Conservation (phyloP, 2,888 invertebrate genomes). For the Temnothorax ravouxi region DNA sequence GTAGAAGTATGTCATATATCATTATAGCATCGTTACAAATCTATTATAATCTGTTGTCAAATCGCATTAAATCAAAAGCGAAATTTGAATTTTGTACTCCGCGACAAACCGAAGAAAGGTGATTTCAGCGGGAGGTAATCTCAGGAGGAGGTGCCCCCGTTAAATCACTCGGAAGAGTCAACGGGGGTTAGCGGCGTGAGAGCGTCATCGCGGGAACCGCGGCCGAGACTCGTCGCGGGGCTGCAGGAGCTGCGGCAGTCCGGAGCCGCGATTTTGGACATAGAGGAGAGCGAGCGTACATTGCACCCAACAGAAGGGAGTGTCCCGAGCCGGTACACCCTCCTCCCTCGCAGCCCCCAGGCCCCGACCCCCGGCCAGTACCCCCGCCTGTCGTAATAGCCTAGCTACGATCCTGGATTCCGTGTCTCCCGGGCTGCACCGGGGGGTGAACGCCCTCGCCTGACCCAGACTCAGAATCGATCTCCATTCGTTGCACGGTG, state of each 20-base stretch:
- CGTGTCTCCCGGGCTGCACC: slow-evolving; percentile 86
- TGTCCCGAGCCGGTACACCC: slow-evolving; percentile 75
- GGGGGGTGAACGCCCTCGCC: slow-evolving; percentile 85
- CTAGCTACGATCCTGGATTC: slow-evolving; percentile 84
- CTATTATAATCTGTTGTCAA: background rate
- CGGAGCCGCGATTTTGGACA: slow-evolving; percentile 71
- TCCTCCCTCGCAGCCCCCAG: slow-evolving; percentile 24
- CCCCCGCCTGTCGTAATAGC: slow-evolving; percentile 73
- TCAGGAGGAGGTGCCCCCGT: slow-evolving; percentile 15
- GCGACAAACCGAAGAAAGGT: background rate
- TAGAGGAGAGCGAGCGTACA: slow-evolving; percentile 71
- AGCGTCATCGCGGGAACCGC: slow-evolving; percentile 14
- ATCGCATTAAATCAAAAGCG: background rate
- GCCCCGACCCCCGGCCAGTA: slow-evolving; percentile 59
- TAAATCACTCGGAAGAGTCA: slow-evolving; percentile 67
- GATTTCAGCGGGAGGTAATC: slow-evolving; percentile 25
- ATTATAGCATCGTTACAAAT: background rate
- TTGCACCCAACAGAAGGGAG: slow-evolving; percentile 78
- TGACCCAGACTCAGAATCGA: slow-evolving; percentile 87
- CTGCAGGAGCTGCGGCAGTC: slow-evolving; percentile 49
- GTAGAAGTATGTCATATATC: background rate
- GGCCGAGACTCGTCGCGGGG: slow-evolving; percentile 46
- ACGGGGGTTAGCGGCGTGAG: slow-evolving; percentile 45
- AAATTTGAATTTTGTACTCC: background rate
- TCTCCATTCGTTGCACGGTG: slow-evolving; percentile 83